A percentile compares a stretch with the other conserved stretches of the same genome.
Evolutionary conservation across 2,888 invertebrate species (phyloP).

Genomic region (Germaria angustata): DNA sequence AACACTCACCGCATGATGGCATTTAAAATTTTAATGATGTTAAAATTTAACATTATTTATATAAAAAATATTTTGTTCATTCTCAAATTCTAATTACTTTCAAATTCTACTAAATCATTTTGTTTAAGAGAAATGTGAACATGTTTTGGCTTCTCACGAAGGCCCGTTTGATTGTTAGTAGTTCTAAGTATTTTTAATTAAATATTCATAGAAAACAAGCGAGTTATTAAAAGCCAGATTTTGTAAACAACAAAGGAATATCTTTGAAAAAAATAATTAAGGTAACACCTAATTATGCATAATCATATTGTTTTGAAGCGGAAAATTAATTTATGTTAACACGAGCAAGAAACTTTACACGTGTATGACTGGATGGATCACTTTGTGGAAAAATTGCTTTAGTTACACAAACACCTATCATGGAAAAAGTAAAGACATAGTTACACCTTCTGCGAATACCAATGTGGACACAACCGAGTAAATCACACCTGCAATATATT

Average conservation of each 20-base stretch:
- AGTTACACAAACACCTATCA: too few species aligned
- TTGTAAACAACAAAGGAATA: not conserved
- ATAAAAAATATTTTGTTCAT: constrained; percentile 55
- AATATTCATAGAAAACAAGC: constrained; percentile 23
- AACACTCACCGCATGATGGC: constrained; percentile 23
- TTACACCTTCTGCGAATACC: too few species aligned
- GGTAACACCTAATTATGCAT: not conserved
- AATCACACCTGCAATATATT: too few species aligned
- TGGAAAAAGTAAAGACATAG: too few species aligned
- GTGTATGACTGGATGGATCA: too few species aligned
- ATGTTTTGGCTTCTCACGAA: not conserved
- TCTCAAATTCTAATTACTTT: constrained; percentile 60
- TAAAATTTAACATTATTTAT: constrained; percentile 53
- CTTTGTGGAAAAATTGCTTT: too few species aligned
- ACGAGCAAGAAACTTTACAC: too few species aligned
- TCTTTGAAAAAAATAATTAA: not conserved
- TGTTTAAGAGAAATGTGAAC: not conserved
- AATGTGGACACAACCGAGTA: too few species aligned
- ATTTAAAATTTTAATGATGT: constrained; percentile 65
- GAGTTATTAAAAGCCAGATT: not conserved
- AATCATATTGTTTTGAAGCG: too few species aligned
- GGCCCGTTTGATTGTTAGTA: not conserved
- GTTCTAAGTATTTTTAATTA: constrained; percentile 7
- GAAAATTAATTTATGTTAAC: too few species aligned
- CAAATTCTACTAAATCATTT: constrained; percentile 37